phyloP scores from a whole-genome alignment of 2,113 vertebrate species.

The Oryzias woworae region DNA sequence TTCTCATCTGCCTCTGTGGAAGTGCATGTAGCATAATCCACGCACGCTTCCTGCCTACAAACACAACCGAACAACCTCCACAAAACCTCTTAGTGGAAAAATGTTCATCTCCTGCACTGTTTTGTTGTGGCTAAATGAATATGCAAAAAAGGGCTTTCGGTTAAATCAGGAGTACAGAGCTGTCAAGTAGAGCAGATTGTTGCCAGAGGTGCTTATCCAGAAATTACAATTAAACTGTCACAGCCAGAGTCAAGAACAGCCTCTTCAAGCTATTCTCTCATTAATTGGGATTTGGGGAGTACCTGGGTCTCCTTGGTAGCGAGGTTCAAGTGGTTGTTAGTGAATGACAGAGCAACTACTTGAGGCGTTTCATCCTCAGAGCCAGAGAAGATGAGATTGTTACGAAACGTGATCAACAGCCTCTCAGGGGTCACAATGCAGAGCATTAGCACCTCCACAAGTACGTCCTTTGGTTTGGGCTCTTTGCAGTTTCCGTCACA shows the following conservation, averaged over 20 bases:
- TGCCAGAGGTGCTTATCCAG: constrained; percentile 72
- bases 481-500: constrained; percentile 61
- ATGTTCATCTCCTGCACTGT: constrained; percentile 28
- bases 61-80: not conserved
- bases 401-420: constrained; percentile 79
- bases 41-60: constrained; percentile 13
- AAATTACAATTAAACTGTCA: constrained; percentile 80
- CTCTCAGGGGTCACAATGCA: constrained; percentile 67
- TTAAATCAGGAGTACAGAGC: constrained; percentile 66
- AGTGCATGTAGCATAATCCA: constrained; percentile 6
- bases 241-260: constrained; percentile 76
- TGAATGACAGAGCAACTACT: constrained; percentile 73
- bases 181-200: constrained; percentile 72
- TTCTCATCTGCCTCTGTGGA: constrained; percentile 4
- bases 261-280: constrained; percentile 77
- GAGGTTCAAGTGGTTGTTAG: constrained; percentile 78
- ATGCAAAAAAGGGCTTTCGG: constrained; percentile 68
- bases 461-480: constrained; percentile 44
- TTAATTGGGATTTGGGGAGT: constrained; percentile 80
- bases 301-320: constrained; percentile 72
- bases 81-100: constrained; percentile 31
- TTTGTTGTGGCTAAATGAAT: constrained; percentile 54
- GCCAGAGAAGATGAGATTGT: constrained; percentile 73
- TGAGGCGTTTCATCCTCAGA: constrained; percentile 56
- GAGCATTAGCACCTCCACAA: constrained; percentile 43